A percentile compares a stretch with the other conserved stretches of the same genome.
Conservation (phyloP, 2,113 vertebrate species). For the Trogon melanurus region DNA sequence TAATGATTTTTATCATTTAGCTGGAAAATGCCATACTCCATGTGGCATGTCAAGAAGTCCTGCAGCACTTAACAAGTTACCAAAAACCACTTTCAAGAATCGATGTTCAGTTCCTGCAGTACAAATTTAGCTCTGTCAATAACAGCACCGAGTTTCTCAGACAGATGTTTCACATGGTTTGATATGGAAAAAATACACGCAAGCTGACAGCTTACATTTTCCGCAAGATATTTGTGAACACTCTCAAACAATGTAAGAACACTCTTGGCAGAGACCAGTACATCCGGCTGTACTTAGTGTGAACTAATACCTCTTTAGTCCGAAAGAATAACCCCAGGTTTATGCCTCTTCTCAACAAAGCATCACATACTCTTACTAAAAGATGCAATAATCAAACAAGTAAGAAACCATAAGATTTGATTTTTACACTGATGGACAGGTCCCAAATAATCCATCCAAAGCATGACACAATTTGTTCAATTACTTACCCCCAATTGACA, state of each 20-base stretch:
- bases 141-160: background rate
- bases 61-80: background rate
- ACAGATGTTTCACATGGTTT: background rate
- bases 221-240: background rate
- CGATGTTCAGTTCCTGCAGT: background rate
- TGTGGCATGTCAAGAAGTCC: background rate
- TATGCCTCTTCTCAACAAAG: background rate
- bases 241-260: background rate
- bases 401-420: background rate
- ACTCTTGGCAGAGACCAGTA: background rate
- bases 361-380: background rate
- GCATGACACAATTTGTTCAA: background rate
- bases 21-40: background rate
- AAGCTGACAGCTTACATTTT: background rate
- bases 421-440: background rate
- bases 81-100: background rate
- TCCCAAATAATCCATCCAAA: background rate
- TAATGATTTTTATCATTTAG: background rate
- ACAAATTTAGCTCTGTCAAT: background rate
- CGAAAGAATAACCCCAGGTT: background rate
- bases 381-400: background rate
- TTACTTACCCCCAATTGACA: background rate
- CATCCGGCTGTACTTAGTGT: background rate
- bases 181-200: background rate
- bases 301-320: background rate